Percentiles rank a stretch among this genome's conserved stretches.
These are phyloP conservation scores for Neotoma lepida DNA, from an alignment of 2,113 vertebrate genomes.

Conservation along the genomic window DNA sequence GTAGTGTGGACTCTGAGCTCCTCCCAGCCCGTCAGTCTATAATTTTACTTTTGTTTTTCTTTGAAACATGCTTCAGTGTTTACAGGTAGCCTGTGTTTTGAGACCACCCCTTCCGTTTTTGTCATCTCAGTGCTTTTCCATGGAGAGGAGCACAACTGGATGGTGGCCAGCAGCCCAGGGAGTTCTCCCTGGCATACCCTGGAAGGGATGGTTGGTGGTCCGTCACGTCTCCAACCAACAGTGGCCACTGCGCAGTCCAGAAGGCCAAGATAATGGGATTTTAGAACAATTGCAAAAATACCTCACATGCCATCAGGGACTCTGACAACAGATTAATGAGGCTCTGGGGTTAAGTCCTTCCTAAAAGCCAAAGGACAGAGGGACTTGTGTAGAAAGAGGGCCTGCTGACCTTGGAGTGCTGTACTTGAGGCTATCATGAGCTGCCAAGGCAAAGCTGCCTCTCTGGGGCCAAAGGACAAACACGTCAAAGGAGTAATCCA, in stretches of 20 bases:
- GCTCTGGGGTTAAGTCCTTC: background rate
- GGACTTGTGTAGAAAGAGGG: background rate
- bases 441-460: background rate
- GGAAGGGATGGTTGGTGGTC: background rate
- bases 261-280: constrained; percentile 63
- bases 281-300: constrained; percentile 71
- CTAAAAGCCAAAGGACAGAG: background rate
- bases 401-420: background rate
- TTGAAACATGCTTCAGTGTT: background rate
- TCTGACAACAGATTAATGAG: constrained; percentile 29
- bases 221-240: constrained; percentile 48
- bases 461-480: background rate
- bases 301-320: constrained; percentile 38
- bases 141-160: background rate
- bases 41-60: constrained; percentile 59
- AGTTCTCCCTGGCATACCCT: background rate
- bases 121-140: background rate
- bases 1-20: background rate
- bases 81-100: background rate
- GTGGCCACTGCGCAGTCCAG: background rate
- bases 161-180: background rate
- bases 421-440: background rate
- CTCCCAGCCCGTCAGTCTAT: background rate
- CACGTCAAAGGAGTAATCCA: background rate
- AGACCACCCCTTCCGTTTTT: constrained; percentile 27